Base-by-base conservation (phyloP, 2,113 vertebrate species). In the Anoura caudifer region DNA sequence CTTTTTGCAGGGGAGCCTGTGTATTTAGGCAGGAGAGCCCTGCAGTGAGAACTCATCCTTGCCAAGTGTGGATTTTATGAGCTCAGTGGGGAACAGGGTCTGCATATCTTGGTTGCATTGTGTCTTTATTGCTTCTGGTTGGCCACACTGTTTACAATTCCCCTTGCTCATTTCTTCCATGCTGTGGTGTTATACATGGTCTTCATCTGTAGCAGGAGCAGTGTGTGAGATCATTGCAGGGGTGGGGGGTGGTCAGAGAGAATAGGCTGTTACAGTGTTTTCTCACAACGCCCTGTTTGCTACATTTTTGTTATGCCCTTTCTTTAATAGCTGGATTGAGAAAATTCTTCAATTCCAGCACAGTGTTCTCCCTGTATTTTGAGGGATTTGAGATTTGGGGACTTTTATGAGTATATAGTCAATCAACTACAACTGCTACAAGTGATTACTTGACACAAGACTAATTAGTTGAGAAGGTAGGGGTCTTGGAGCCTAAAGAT, bases 1-100 rank as follows among this genome's bases (percentile, higher is more conserved):
- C 56, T 52, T 94, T 73, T 61, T 28, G 73, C 72, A 56, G 54
- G 59, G 67, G 17, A 81, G 41, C 26, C 73, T 81, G 87, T 45
- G 26, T 52, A 61, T 84, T 70, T 83, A 89, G 67, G 63, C 70
- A 67, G 56, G 28, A 90, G 69, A 28, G 56, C 47, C 82, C 65
- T 80, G 50, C 67, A 76, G 65, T 52, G 36, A 80, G 90, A 76
- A 76, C 65, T 69, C 50, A 5, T 72, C 80, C 31, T 50, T 90
- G 95, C 96, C 96, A 97, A 95, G 41, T 41, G 36, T 93, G 96
- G 84, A 94, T 95, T 97, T 56, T 77, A 54, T 94, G n/a, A 69
- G 90, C 96, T 92, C 76, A 19, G 94, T 59, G 67, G 94, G 91
- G 69, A 85, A 26, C 2, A 3, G 72, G 14, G 90, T 56, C 90